phyloP scores from a whole-genome alignment of 1,140 invertebrate species.

The Cataglyphis hispanica region DNA sequence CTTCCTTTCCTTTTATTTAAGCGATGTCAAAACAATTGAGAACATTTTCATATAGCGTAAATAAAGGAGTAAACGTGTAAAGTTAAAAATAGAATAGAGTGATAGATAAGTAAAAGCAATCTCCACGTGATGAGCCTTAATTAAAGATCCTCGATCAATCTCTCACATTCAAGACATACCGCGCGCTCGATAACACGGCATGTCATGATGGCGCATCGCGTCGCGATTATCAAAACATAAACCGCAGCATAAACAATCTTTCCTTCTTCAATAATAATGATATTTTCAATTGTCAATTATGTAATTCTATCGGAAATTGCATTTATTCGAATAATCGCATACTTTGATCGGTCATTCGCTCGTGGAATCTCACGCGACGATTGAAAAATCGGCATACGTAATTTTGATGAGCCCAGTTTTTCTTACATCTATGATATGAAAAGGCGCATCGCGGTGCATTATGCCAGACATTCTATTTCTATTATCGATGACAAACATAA shows the following conservation, averaged over 20 bases:
- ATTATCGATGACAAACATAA: too few relatives aligned
- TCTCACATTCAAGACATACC: background rate
- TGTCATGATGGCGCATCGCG: background rate
- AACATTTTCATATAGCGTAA: background rate
- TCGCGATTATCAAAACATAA: constrained; percentile 28
- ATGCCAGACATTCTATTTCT: background rate
- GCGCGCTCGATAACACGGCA: constrained; percentile 11
- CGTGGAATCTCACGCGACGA: background rate
- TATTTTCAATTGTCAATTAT: background rate
- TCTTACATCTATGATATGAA: too few relatives aligned
- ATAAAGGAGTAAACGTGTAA: background rate
- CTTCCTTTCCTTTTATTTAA: background rate
- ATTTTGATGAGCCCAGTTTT: background rate
- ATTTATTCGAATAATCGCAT: background rate
- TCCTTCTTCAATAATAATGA: background rate
- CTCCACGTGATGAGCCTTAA: constrained; percentile 55
- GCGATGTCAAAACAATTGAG: background rate
- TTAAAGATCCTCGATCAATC: constrained; percentile 43
- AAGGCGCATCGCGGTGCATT: too few relatives aligned
- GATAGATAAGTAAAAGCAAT: constrained; percentile 30
- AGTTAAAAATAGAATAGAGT: background rate
- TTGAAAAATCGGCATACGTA: background rate
- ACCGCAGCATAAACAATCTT: constrained; percentile 19
- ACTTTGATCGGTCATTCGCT: background rate
- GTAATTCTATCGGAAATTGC: background rate